Percentiles rank a stretch among this genome's conserved stretches.
phyloP scores from a whole-genome alignment of 2,797 vertebrate species.

The Sorex maritimensis region DNA sequence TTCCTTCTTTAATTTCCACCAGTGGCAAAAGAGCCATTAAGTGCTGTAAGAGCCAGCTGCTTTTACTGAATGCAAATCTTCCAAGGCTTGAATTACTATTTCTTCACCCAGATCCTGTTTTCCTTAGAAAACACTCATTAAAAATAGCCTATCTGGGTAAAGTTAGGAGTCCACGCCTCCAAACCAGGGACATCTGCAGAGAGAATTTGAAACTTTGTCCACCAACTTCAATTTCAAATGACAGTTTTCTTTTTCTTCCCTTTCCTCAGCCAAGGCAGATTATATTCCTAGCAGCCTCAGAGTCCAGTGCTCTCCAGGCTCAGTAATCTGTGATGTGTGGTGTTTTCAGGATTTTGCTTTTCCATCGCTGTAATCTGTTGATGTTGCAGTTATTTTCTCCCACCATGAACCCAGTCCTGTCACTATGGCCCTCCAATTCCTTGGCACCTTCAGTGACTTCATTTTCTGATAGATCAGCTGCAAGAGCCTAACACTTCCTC shows the following conservation, averaged over 20 bases:
- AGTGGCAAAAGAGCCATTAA: constrained; percentile 46
- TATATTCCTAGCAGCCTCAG: not conserved
- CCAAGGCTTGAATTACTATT: constrained; percentile 73
- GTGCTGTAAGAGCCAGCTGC: constrained; percentile 72
- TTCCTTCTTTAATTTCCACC: constrained; percentile 51
- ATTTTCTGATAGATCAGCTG: too few species aligned
- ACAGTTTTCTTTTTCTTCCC: not conserved
- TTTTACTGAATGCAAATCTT: constrained; percentile 85
- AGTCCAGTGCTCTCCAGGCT: too few species aligned
- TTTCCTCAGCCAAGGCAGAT: not conserved
- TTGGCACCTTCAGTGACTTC: not conserved
- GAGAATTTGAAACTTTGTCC: not conserved
- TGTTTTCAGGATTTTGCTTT: too few species aligned
- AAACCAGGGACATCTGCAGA: not conserved
- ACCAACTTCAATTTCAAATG: not conserved
- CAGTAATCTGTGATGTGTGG: too few species aligned
- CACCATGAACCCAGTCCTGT: not conserved
- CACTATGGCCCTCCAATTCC: not conserved
- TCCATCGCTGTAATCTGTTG: not conserved
- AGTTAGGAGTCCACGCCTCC: not conserved
- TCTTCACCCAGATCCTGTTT: constrained; percentile 70
- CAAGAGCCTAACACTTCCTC: too few species aligned
- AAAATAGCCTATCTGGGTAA: not conserved
- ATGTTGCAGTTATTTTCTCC: not conserved
- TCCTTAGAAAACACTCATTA: constrained; percentile 59